A percentile compares a stretch with the other conserved stretches of the same genome.
Conservation (phyloP, 2,113 vertebrate species). For the Protobothrops flavoviridis region DNA sequence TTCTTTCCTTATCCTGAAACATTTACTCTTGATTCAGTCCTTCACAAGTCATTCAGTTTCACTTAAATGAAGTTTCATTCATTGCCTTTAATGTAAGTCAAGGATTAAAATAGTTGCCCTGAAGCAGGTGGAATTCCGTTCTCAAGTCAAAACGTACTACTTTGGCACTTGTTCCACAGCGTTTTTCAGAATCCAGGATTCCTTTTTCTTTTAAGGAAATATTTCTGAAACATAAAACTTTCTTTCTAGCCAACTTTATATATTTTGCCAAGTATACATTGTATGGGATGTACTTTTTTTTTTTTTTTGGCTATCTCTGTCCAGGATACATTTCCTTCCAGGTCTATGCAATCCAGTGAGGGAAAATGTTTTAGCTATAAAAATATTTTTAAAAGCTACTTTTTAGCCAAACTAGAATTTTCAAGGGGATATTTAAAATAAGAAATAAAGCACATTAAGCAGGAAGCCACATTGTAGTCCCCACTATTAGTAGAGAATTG, state of each 20-base stretch:
- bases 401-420: not conserved
- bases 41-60: constrained; percentile 44
- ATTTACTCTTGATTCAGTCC: constrained; percentile 15
- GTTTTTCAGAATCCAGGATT: constrained; percentile 52
- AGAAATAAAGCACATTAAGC: not conserved
- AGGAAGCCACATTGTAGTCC: not conserved
- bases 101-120: constrained; percentile 53
- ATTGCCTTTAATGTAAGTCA: constrained; percentile 58
- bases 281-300: constrained; percentile 36
- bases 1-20: constrained; percentile 15
- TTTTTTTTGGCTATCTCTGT: constrained; percentile 31
- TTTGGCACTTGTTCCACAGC: constrained; percentile 49
- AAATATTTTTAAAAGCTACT: not conserved
- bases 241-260: constrained; percentile 56
- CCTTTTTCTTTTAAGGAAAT: constrained; percentile 32
- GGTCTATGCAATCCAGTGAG: not conserved
- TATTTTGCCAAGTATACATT: constrained; percentile 59
- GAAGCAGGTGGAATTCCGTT: constrained; percentile 64
- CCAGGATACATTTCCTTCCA: constrained; percentile 41
- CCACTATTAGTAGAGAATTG: not conserved
- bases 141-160: constrained; percentile 56
- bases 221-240: constrained; percentile 64
- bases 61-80: constrained; percentile 63
- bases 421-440: not conserved
- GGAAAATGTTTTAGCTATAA: not conserved